Evolutionary conservation across 2,113 vertebrate genomes (phyloP).

Genomic region (Trochalopteron elliotii): DNA sequence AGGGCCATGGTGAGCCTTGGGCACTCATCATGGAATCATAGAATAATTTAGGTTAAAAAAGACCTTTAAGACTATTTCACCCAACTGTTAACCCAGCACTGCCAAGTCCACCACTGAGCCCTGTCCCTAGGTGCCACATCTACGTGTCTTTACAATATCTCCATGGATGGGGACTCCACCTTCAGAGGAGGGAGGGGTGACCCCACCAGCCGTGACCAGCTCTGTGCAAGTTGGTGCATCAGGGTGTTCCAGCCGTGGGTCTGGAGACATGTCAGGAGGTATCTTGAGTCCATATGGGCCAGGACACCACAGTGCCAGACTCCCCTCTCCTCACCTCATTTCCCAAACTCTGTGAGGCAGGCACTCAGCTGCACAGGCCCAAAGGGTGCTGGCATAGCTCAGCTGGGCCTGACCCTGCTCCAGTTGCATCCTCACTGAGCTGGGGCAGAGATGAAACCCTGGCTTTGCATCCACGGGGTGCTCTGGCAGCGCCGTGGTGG

Average conservation of each 20-base stretch:
- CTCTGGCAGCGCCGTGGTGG: background rate
- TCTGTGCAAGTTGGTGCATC: background rate
- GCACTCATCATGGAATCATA: background rate
- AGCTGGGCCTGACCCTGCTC: background rate
- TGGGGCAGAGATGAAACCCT: fast-evolving
- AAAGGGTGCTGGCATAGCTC: background rate
- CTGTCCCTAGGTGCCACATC: background rate
- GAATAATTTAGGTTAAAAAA: background rate
- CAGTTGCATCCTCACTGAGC: fast-evolving
- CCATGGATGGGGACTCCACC: background rate
- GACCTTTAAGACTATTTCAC: background rate
- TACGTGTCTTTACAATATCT: background rate
- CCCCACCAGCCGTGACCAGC: background rate
- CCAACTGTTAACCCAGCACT: background rate
- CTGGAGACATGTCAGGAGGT: background rate
- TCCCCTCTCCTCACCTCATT: fast-evolving
- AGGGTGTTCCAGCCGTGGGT: fast-evolving
- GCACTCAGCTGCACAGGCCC: background rate
- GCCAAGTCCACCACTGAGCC: background rate
- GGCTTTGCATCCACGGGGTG: background rate
- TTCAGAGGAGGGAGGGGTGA: background rate
- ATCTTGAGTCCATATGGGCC: background rate
- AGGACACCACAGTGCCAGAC: background rate
- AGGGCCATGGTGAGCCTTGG: fast-evolving
- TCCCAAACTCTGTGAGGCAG: background rate